Evolutionary conservation across 2,888 invertebrate genomes (phyloP), one percentile per base, ranked within the genome.

Genomic region (Macrophya alboannulata): DNA sequence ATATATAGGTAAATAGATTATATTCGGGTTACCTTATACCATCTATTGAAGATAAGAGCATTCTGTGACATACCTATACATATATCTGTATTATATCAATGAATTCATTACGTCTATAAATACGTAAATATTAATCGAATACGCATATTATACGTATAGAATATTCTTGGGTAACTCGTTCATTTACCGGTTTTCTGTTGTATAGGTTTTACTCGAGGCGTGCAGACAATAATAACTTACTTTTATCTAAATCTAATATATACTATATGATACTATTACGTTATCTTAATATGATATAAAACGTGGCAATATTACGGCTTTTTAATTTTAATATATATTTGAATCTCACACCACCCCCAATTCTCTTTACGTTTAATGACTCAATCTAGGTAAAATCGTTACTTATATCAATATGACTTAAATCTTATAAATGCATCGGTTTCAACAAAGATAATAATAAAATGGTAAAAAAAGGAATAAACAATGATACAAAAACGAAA

Each of bases 1-100:
- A 31, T 31, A 31, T 31, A 31, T 31, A n/a, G n/a, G 86, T 90
- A 90, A 88, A 90, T 86, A 87, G 87, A 89, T 81, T 88, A 86
- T 88, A 86, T 68, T 51, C 17, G 55, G 31, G 31, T 79, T 81
- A 86, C 84, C 81, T 68, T 72, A 68, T 48, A 82, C 48, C 71
- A 79, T 79, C 68, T 77, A 77, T 25, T 51, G 12, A 77, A 31
- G 77, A 84, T 51, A 81, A 85, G 85, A 48, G 43, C 85, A 85
- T 81, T 85, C 82, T 55, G 51, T 59, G 82, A 62, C 51, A 51
- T 77, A 85, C 12, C 68, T 31, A 68, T 68, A 37, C 37, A 9
- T 48, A n/a, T n/a, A n/a, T n/a, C n/a, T n/a, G n/a, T n/a, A 48
- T 48, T 31, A 31, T 55, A 55, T 55, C 55, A 10, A 62, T 43